Evolutionary conservation across 2,113 vertebrate species (phyloP).

Genomic region (Edolisoma coerulescens): DNA sequence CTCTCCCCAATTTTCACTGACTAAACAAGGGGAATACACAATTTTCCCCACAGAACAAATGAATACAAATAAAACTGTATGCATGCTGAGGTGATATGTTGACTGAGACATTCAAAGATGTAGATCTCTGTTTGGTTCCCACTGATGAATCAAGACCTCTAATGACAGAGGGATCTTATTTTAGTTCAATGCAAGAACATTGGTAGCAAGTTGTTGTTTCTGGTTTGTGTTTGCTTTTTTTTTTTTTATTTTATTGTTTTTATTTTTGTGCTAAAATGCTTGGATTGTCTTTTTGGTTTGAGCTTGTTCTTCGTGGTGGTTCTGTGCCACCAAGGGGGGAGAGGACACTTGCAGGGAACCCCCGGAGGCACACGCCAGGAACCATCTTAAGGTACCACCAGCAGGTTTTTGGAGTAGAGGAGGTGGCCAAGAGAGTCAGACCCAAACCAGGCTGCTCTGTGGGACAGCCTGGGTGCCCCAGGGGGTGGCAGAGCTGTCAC

Average conservation of each 20-base stretch:
- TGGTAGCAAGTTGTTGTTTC: not conserved
- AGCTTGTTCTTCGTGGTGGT: conserved; percentile 39
- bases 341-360: conserved; percentile 15
- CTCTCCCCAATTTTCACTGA: not conserved
- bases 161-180: conserved; percentile 1
- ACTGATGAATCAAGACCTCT: conserved; percentile 30
- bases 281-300: conserved; percentile 60
- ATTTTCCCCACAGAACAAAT: conserved; percentile 46
- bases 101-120: conserved; percentile 48
- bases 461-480: not conserved
- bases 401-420: not conserved
- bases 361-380: not conserved
- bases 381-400: not conserved
- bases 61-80: conserved; percentile 48
- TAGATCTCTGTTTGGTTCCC: conserved; percentile 39
- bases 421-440: not conserved
- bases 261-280: not conserved
- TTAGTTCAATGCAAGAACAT: conserved; percentile 16
- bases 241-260: not conserved
- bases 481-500: not conserved
- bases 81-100: conserved; percentile 50
- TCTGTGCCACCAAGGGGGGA: not conserved
- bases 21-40: conserved; percentile 49
- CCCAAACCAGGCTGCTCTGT: not conserved
- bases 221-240: not conserved